Base-by-base conservation (phyloP, 2,888 invertebrate species). In the Capitulum mitella region DNA sequence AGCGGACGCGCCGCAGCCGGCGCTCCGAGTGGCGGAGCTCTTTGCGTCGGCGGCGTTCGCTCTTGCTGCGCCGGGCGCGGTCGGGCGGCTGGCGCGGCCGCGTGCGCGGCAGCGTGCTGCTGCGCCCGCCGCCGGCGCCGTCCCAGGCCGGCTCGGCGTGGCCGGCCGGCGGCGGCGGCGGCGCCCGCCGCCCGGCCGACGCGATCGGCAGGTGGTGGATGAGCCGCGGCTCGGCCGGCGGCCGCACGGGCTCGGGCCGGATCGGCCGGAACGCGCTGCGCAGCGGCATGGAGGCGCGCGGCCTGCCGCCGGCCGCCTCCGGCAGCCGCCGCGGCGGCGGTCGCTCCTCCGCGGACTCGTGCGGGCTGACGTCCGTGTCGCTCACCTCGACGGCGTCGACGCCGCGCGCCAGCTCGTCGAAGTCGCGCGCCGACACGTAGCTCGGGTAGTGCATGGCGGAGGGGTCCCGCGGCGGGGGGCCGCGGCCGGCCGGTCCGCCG, bases 361-460 rank as follows among this genome's bases (percentile, higher is more conserved):
- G 40, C 70, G 26, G 40, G 26, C 70, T 70, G 37, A 12, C 37
- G 70, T 70, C 70, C 26, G 70, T 70, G 12, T 70, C 70, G 26
- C 70, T 70, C 22, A 70, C 26, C 10, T 40, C 40, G 37, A 70
- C 40, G 19, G 48, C 32, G 10, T 78, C 64, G 16, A 79, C 79
- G 10, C 79, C 81, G 8, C 80, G 78, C 26, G 80, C 80, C 26
- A 81, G 78, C 48, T 77, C 77, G 76, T 77, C 77, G 79, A 81
- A 81, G 78, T 81, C 81, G 70, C 81, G 80, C 37, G 77, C 80
- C 48, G 79, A 77, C 32, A 81, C 81, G 76, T 81, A 79, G 32
- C 79, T 79, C 10, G 81, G 81, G 78, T 81, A 81, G 78, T 81
- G 80, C 76, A 81, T 79, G 34, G 77, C 81, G 40, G 79, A 77